Conservation (phyloP, 2,113 vertebrate species). For the Buteo buteo region DNA sequence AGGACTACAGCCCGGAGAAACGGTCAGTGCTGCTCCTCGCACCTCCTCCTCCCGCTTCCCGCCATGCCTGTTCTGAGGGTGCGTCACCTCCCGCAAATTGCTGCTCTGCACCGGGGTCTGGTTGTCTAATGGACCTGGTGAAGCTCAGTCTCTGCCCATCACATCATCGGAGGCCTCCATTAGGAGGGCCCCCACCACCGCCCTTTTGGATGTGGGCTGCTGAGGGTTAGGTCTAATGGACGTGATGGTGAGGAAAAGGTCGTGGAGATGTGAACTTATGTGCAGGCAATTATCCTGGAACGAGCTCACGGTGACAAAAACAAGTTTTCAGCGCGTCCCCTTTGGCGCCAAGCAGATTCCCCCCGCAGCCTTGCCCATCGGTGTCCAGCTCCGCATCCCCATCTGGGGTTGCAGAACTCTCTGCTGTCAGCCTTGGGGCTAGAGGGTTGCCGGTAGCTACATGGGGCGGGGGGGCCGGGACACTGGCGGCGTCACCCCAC, state of each 20-base stretch:
- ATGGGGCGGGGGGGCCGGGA: background rate
- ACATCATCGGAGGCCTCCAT: background rate
- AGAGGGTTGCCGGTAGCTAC: background rate
- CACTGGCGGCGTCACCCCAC: background rate
- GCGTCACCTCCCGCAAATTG: background rate
- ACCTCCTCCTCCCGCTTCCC: background rate
- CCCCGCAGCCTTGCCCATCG: background rate
- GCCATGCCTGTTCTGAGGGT: background rate
- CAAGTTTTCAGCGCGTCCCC: background rate
- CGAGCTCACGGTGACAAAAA: background rate
- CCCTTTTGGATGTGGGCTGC: background rate
- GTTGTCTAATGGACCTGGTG: background rate
- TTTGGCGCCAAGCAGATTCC: fast-evolving
- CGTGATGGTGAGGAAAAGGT: background rate
- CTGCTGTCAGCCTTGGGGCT: background rate
- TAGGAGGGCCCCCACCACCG: background rate
- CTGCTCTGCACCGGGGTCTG: background rate
- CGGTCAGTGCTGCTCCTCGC: background rate
- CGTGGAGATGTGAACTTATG: background rate
- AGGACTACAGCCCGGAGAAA: background rate
- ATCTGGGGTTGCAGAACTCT: background rate
- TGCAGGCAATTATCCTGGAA: background rate
- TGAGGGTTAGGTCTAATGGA: background rate
- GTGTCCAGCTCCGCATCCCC: background rate
- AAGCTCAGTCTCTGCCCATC: background rate